phyloP scores from a whole-genome alignment of 2,113 vertebrate genomes.

The Nettapus auritus region DNA sequence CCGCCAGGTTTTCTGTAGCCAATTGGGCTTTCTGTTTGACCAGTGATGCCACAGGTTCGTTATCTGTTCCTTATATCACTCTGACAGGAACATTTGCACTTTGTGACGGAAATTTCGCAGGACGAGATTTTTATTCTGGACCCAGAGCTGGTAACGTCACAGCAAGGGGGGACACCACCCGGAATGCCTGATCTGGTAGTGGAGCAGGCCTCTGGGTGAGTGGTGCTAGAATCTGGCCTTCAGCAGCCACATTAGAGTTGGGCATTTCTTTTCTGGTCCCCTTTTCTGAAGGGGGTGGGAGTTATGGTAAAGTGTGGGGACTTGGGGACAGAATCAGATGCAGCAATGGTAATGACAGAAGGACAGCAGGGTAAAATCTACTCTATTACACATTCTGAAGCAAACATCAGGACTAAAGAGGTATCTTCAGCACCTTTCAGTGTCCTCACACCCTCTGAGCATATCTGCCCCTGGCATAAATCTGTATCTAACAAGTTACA shows the following conservation, averaged over 20 bases:
- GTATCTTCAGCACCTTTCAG: neutral
- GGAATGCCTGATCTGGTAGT: constrained; percentile 97
- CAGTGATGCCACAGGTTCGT: neutral
- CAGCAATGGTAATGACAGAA: neutral
- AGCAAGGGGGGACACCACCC: constrained; percentile 76
- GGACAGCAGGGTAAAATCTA: neutral
- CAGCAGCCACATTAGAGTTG: neutral
- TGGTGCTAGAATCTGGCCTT: neutral
- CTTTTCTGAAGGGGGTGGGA: neutral
- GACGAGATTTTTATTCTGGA: constrained; percentile 98
- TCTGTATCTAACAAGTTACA: neutral
- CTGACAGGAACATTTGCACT: constrained; percentile 95
- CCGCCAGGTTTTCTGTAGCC: neutral
- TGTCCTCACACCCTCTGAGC: neutral
- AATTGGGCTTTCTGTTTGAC: neutral
- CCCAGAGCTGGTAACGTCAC: constrained; percentile 81
- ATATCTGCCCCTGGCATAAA: neutral
- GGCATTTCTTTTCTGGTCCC: neutral
- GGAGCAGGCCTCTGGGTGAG: constrained; percentile 88
- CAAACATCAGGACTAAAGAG: neutral
- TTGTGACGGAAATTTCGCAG: constrained; percentile 97
- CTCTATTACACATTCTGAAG: neutral
- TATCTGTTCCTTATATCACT: neutral
- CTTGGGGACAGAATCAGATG: neutral
- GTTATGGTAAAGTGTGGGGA: neutral